Base-by-base conservation (phyloP, 1,140 invertebrate species). In the Campodea augens region DNA sequence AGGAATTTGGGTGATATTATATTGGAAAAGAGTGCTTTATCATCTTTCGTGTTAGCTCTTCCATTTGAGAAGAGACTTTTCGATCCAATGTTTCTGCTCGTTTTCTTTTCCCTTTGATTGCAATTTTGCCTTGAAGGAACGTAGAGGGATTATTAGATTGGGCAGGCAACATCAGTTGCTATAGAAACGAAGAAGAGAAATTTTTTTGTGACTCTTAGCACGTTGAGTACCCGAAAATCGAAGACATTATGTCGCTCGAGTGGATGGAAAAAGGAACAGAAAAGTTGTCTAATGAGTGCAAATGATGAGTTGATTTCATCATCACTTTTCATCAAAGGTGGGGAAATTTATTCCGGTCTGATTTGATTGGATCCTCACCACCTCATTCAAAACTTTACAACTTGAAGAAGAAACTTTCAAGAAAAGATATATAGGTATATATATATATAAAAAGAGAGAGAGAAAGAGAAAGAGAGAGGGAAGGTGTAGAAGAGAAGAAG, bases 1-100 rank as follows among this genome's bases (percentile, higher is more conserved):
- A 32, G 27, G 27, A 32, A 32, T 32, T 32, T 32, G 27, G 27
- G 27, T 32, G 27, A 32, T 32, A 32, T 32, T 32, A 32, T 32
- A 32, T 32, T 32, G 27, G 27, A 32, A 32, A 32, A 32, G 27
- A 32, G 27, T 15, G 27, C 27, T 10, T 32, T 32, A 32, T 32
- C 27, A 32, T 32, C 27, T 7, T 7, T 7, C 27, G 27, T 32
- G 27, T 32, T 32, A 32, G 27, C 27, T 32, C 27, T 32, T 32
- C 27, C 27, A 32, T 32, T 32, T 32, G 27, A 15, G 27, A 32
- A 32, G 15, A 32, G 27, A 32, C 15, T 10, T 7, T 32, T 32
- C 27, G 27, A 32, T 32, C 27, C 27, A 15, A 32, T 32, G 27
- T 32, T 32, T 32, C 27, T 32, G 27, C 27, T 32, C 27, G 27